Percentiles rank a stretch among this genome's conserved stretches.
phyloP scores from a whole-genome alignment of 1,140 invertebrate species.

The Diorhabda carinulata region DNA sequence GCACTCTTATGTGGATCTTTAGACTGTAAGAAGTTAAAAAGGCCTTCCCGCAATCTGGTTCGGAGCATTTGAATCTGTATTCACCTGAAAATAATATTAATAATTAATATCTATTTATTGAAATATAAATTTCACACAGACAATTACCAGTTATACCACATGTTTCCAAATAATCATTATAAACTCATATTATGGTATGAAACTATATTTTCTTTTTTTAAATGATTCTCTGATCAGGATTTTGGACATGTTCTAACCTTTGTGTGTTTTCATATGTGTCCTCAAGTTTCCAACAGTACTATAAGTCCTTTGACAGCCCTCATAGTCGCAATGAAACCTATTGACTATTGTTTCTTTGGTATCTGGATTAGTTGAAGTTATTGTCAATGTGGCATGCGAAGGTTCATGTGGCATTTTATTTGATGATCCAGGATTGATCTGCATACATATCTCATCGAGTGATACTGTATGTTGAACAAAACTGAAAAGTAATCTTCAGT shows the following conservation, averaged over 20 bases:
- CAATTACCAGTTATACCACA: background rate
- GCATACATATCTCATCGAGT: conserved; percentile 66
- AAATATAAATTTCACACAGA: background rate
- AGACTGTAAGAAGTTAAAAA: conserved; percentile 93
- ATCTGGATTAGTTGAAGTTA: conserved; percentile 60
- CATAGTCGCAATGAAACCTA: conserved; percentile 82
- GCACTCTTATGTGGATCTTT: conserved; percentile 91
- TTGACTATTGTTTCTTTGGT: conserved; percentile 63
- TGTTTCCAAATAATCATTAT: background rate
- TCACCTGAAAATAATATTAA: conserved; percentile 65
- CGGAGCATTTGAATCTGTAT: conserved; percentile 88
- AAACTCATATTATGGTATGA: background rate
- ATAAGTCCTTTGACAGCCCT: conserved; percentile 84
- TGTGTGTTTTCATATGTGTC: conserved; percentile 94
- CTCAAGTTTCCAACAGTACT: conserved; percentile 91
- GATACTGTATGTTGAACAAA: conserved; percentile 66
- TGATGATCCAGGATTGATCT: conserved; percentile 59
- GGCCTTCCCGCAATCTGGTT: conserved; percentile 83
- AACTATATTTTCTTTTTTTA: conserved; percentile 20
- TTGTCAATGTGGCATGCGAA: conserved; percentile 64
- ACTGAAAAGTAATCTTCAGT: conserved; percentile 44
- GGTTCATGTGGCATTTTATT: conserved; percentile 58
- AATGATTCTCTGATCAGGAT: background rate
- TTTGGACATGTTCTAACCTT: conserved; percentile 58
- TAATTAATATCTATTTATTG: conserved; percentile 9